phyloP scores from a whole-genome alignment of 1,140 invertebrate species.

The Diabrotica undecimpunctata region DNA sequence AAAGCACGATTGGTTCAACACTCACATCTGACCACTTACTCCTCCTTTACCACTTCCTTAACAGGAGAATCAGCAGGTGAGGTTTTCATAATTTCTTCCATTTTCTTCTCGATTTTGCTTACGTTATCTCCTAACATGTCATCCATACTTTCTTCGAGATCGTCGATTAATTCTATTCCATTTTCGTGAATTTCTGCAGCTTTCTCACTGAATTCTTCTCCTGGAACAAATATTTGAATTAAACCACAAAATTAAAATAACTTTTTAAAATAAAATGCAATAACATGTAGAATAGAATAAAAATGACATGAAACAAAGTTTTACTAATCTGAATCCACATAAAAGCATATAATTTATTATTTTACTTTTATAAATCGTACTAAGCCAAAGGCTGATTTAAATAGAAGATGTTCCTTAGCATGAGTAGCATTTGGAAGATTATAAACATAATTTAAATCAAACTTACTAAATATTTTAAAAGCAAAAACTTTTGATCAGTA shows the following conservation, averaged over 20 bases:
- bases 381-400: too few relatives aligned
- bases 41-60: conserved; percentile 30
- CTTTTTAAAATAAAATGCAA: too few relatives aligned
- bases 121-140: conserved; percentile 28
- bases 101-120: conserved; percentile 21
- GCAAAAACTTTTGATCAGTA: too few relatives aligned
- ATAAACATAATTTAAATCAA: too few relatives aligned
- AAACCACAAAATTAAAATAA: not conserved
- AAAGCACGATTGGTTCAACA: conserved; percentile 28
- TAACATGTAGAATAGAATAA: too few relatives aligned
- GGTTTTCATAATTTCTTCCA: conserved; percentile 29
- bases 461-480: too few relatives aligned
- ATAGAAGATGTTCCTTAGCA: too few relatives aligned
- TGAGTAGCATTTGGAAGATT: too few relatives aligned
- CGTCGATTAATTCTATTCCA: conserved; percentile 6
- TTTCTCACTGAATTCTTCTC: conserved; percentile 25
- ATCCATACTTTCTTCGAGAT: conserved; percentile 18
- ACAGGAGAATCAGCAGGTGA: conserved; percentile 23
- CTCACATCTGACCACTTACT: conserved; percentile 38
- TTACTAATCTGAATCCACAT: too few relatives aligned
- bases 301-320: too few relatives aligned
- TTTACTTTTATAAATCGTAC: too few relatives aligned
- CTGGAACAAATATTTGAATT: not conserved
- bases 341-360: too few relatives aligned
- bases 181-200: conserved; percentile 21